These are phyloP conservation scores for Aphelenchoides besseyi DNA, from an alignment of 1,140 invertebrate genomes.

Conservation along the genomic window DNA sequence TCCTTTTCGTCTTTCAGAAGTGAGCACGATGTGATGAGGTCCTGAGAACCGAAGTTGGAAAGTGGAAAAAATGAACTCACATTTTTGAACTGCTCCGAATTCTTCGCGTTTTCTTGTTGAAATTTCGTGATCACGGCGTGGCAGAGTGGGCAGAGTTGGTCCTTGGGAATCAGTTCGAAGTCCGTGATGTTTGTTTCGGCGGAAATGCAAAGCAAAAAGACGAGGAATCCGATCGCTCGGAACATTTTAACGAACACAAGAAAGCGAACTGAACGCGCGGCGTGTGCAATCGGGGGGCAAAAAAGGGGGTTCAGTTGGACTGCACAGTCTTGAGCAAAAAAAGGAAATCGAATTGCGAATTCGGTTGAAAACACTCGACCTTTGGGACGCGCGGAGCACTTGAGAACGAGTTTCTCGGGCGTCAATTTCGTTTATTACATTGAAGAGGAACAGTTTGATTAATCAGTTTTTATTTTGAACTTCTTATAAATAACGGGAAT, in stretches of 20 bases:
- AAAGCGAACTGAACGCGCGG: too few relatives aligned
- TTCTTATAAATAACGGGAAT: slow-evolving; percentile 81
- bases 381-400: too few relatives aligned
- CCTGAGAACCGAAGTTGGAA: slow-evolving; percentile 7
- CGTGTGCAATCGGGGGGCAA: too few relatives aligned
- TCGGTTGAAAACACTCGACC: too few relatives aligned
- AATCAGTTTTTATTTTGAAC: slow-evolving; percentile 78
- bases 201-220: too few relatives aligned
- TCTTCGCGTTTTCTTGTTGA: slow-evolving; percentile 4
- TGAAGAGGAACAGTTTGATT: slow-evolving; percentile 31
- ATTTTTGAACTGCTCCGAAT: slow-evolving; percentile 11
- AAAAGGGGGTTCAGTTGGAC: too few relatives aligned
- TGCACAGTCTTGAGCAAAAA: too few relatives aligned
- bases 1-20: slow-evolving; percentile 1
- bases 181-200: background rate
- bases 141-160: slow-evolving; percentile 10
- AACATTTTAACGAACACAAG: too few relatives aligned
- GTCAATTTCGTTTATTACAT: too few relatives aligned
- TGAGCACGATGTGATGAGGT: slow-evolving; percentile 17
- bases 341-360: too few relatives aligned
- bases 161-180: slow-evolving; percentile 11
- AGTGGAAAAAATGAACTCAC: background rate
- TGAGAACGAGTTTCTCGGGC: too few relatives aligned
- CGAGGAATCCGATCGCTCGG: too few relatives aligned
- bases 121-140: slow-evolving; percentile 17